Percentiles rank a stretch among this genome's conserved stretches.
phyloP scores from a whole-genome alignment of 2,113 vertebrate species.

The Otis tarda region DNA sequence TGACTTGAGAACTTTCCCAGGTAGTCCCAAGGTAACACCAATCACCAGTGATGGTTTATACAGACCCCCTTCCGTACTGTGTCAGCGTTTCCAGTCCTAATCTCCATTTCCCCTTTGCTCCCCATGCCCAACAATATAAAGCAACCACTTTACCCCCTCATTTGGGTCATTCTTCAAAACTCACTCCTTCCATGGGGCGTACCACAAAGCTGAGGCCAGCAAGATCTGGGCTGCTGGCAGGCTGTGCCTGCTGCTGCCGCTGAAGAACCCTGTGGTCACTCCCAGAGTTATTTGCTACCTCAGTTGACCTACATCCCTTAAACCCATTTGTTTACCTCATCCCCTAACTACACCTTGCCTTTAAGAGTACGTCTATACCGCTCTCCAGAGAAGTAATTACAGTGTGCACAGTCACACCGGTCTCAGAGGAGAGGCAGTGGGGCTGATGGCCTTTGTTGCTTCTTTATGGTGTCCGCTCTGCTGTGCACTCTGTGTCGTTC shows the following conservation, averaged over 20 bases:
- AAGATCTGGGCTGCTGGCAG: background rate
- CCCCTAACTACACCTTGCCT: background rate
- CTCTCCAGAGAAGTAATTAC: slow-evolving; percentile 48
- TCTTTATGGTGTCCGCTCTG: background rate
- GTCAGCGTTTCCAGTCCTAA: background rate
- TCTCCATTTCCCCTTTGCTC: background rate
- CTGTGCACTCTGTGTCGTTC: background rate
- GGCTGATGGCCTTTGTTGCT: background rate
- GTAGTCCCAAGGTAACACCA: background rate
- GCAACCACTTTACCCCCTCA: background rate
- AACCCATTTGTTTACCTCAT: slow-evolving; percentile 31
- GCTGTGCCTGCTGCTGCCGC: background rate
- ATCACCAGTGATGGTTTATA: background rate
- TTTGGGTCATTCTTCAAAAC: background rate
- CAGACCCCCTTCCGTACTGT: background rate
- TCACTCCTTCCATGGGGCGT: background rate
- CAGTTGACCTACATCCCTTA: slow-evolving; percentile 18
- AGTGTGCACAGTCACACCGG: background rate
- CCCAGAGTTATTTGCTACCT: background rate
- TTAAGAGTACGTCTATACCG: background rate
- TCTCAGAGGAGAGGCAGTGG: background rate
- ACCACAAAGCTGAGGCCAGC: background rate
- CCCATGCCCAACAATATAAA: background rate
- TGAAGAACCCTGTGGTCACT: background rate
- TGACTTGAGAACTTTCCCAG: background rate